Base-by-base conservation (phyloP, 2,888 invertebrate genomes). In the Hypsopygia costalis region DNA sequence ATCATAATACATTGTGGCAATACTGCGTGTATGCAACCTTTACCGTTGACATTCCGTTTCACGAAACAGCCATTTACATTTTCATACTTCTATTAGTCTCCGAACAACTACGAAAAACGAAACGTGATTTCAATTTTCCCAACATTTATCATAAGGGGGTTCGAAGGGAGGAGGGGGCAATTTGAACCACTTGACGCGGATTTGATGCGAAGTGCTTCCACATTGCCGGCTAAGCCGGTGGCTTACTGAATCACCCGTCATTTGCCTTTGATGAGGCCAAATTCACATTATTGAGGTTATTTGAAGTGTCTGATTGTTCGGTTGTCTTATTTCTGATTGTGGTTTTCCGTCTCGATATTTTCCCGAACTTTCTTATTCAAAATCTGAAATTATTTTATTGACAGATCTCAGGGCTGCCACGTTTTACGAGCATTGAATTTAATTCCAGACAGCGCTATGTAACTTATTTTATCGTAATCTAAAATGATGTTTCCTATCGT, bases 111-210 rank as follows among this genome's bases (percentile, higher is more conserved):
- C 58, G 61, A 61, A 51, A 73, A 77, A 69, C 61, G 69, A 69
- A 76, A 75, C 68, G 69, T 67, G 72, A 77, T 78, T 77, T 76
- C 70, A 78, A 79, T 79, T 77, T 78, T 69, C 62, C 66, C 58
- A 57, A 69, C 74, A 80, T 81, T 80, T 76, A 76, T 78, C 73
- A 78, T 76, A 72, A 63, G 57, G 51, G 58, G 47, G 25, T 25
- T 56, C 38, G 47, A 36, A 46, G 39, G 38, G 37, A 43, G 54
- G 49, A 49, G 65, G 60, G 65, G 66, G 68, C 67, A 72, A 77
- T 80, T 76, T 69, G 67, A 67, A 66, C 69, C 70, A 78, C 74
- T 80, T 76, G 75, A 80, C 64, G 73, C 58, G 62, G 61, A 75
- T 79, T 77, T 75, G 79, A 78, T 72, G 69, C 64, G 62, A 71